Evolutionary conservation across 2,888 invertebrate genomes (phyloP).

Genomic region (Dolichopus griseipennis): DNA sequence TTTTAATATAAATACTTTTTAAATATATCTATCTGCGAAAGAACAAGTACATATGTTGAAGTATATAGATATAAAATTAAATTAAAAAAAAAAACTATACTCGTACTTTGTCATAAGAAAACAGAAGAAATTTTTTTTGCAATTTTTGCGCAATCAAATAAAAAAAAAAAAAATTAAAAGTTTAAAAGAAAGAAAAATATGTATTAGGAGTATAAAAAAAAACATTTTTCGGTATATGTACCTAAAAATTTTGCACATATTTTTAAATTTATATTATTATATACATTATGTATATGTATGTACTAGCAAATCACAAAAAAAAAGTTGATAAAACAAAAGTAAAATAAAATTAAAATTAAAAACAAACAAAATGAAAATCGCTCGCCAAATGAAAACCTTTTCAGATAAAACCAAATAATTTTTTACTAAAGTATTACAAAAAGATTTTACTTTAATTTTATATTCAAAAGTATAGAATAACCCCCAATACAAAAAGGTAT

Average conservation of each 20-base stretch:
- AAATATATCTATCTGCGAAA: neutral
- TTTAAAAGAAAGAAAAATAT: neutral
- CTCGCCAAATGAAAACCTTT: neutral
- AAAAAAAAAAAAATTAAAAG: neutral
- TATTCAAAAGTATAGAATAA: no score
- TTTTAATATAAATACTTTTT: neutral
- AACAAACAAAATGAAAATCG: neutral
- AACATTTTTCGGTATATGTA: neutral
- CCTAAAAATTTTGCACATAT: neutral
- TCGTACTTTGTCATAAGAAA: neutral
- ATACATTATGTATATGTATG: no score
- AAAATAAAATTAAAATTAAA: neutral
- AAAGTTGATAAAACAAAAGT: neutral
- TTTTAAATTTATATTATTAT: no score
- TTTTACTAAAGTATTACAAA: neutral
- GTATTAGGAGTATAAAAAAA: neutral
- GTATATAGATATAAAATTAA: neutral
- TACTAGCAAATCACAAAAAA: no score
- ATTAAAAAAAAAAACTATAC: neutral
- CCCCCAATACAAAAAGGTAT: no score
- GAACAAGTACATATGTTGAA: neutral
- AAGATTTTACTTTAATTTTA: no score
- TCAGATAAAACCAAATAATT: neutral
- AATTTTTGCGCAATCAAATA: constrained; percentile 2
- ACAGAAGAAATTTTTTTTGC: neutral